phyloP scores from a whole-genome alignment of 2,797 vertebrate species.

The Cirrhinus mrigala region DNA sequence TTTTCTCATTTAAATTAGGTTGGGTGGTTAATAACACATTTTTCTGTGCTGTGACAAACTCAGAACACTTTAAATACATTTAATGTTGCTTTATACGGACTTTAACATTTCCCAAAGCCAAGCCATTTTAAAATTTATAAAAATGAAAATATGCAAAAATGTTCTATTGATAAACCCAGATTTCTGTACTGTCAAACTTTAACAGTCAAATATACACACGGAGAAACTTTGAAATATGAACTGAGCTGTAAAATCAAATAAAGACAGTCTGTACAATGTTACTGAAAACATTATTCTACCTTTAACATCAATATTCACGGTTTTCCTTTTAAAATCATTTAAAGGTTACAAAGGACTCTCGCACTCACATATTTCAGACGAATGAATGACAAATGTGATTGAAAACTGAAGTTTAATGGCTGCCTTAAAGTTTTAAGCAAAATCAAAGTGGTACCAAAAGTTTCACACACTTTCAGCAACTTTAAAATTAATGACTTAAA shows the following conservation, averaged over 20 bases:
- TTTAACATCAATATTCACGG: neutral
- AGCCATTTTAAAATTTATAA: neutral
- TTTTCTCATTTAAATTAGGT: too few species aligned
- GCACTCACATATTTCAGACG: neutral
- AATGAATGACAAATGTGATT: neutral
- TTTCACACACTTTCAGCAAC: neutral
- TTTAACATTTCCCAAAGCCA: neutral
- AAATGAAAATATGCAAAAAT: neutral
- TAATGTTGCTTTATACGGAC: too few species aligned
- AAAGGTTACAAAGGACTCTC: neutral
- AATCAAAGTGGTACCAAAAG: neutral
- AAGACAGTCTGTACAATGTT: neutral
- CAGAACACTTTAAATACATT: too few species aligned
- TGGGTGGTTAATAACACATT: too few species aligned
- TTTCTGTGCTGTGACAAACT: too few species aligned
- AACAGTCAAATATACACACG: neutral
- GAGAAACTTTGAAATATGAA: neutral
- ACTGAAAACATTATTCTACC: neutral
- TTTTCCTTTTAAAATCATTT: neutral
- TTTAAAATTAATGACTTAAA: neutral
- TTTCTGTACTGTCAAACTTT: neutral
- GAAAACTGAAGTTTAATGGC: neutral
- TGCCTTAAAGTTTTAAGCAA: too few species aligned
- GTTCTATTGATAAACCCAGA: neutral
- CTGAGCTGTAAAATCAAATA: neutral